Evolutionary conservation across 2,113 vertebrate species (phyloP).

Genomic region (Pituophis catenifer): DNA sequence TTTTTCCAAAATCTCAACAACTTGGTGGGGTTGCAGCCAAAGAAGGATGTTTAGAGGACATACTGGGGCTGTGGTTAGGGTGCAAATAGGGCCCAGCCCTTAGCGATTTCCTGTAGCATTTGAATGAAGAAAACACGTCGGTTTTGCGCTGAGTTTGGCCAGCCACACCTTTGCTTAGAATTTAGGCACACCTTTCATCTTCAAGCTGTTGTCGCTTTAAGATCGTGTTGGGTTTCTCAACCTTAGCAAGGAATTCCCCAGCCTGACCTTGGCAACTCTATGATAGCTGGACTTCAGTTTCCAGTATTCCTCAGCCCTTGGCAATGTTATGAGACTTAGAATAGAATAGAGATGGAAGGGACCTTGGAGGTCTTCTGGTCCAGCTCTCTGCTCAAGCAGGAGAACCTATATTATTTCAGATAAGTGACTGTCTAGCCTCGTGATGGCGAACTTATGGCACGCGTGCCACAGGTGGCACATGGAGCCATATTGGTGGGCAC

Average conservation of each 20-base stretch:
- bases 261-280: background rate
- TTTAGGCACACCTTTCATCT: background rate
- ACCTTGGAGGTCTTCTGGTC: too few relatives aligned
- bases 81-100: background rate
- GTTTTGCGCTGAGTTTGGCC: background rate
- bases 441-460: too few relatives aligned
- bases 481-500: too few relatives aligned
- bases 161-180: background rate
- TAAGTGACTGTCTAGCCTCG: too few relatives aligned
- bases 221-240: background rate
- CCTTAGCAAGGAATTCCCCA: background rate
- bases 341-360: too few relatives aligned
- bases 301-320: background rate
- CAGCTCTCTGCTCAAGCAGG: too few relatives aligned
- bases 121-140: background rate
- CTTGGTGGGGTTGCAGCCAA: background rate
- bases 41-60: background rate
- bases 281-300: background rate
- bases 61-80: background rate
- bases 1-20: background rate
- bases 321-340: background rate
- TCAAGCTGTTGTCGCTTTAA: background rate
- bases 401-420: too few relatives aligned
- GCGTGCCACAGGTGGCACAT: too few relatives aligned
- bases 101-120: background rate